Evolutionary conservation across 2,113 vertebrate genomes (phyloP), one percentile per base, ranked within the genome.

Genomic region (Ahaetulla prasina): DNA sequence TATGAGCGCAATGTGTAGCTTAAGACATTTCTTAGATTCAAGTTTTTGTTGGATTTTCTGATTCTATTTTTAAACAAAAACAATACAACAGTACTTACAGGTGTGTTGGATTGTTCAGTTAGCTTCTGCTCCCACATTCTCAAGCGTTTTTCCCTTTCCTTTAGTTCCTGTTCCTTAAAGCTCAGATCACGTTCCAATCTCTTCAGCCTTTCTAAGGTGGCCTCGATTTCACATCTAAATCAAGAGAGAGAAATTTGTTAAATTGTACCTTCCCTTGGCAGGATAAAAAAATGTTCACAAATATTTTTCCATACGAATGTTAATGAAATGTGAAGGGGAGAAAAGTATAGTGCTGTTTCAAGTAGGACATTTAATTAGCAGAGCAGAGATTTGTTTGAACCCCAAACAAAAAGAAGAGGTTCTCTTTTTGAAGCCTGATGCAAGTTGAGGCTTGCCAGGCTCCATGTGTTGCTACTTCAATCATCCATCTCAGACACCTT

Each of bases 101-200:
- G 99, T 91, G 98, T 98, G 97, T 98, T 99, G 96, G 99, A 99
- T 96, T 99, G 99, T 91, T 99, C 98, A 0, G 99, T 98, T 96
- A 99, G 98, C 96, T 99, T 99, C 95, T 98, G 98, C 98, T 99
- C 99, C 99, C 99, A 99, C 98, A 99, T 98, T 97, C 98, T 99
- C 87, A 99, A 97, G 27, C 98, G 98, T 45, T 97, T 98, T 95
- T 99, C 99, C 92, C 99, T 97, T 95, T 99, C 98, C 96, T 99
- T 99, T 94, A 99, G 97, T 94, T 99, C 99, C 97, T 99, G 98
- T 96, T 99, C 99, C 97, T 99, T 99, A 96, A 98, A 98, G 97
- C 99, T 99, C 97, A 99, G 97, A 97, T 99, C 99, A 94, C 99
- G 98, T 97, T 99, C 99, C 96, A 99, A 97, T 97, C 98, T 99